phyloP scores from a whole-genome alignment of 2,888 invertebrate species.

The Sylvicola cinctus region DNA sequence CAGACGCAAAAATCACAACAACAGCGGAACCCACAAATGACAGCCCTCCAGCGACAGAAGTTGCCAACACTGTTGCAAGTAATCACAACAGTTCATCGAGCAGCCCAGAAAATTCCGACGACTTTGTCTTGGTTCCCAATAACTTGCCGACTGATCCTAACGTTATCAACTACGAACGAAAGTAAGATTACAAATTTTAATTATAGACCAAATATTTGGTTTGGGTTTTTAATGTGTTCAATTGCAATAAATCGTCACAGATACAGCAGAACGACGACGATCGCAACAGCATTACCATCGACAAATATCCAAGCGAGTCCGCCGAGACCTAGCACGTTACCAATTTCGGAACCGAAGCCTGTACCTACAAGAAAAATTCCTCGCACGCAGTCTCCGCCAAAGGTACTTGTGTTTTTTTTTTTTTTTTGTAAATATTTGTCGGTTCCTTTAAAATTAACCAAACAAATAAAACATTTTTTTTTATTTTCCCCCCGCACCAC shows the following conservation, averaged over 20 bases:
- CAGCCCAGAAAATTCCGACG: conserved; percentile 44
- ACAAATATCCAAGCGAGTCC: conserved; percentile 30
- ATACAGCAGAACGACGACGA: conserved; percentile 4
- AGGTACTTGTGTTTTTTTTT: conserved; percentile 9
- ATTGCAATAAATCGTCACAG: conserved; percentile 1
- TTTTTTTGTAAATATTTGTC: neutral
- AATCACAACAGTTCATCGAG: too few relatives aligned
- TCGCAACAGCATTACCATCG: conserved; percentile 6
- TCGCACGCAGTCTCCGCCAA: conserved; percentile 10
- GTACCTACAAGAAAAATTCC: conserved; percentile 32
- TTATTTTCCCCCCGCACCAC: neutral
- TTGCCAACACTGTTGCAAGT: too few relatives aligned
- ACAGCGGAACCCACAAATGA: too few relatives aligned
- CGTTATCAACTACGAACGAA: conserved; percentile 18
- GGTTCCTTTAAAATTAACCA: neutral
- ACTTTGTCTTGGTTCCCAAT: conserved; percentile 62
- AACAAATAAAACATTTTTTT: neutral
- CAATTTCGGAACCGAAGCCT: conserved; percentile 56
- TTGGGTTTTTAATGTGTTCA: neutral
- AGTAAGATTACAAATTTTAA: conserved; percentile 11
- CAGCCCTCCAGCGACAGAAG: too few relatives aligned
- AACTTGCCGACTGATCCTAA: conserved; percentile 39
- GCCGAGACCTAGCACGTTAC: conserved; percentile 43
- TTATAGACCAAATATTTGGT: neutral
- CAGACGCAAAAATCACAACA: too few relatives aligned